These are phyloP conservation scores for Pagrus major DNA, from an alignment of 2,113 vertebrate genomes.

Conservation along the genomic window DNA sequence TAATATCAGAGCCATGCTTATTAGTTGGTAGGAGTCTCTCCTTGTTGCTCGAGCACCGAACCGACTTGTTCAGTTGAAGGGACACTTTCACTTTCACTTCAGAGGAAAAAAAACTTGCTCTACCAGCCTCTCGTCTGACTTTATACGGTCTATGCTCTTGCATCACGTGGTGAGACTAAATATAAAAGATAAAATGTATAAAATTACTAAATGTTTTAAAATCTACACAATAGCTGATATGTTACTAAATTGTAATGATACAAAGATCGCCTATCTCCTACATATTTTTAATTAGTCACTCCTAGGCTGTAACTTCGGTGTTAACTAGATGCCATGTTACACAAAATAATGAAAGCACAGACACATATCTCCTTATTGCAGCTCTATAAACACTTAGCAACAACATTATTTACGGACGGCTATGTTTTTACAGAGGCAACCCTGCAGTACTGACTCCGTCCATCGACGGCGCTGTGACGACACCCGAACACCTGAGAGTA, in stretches of 20 bases:
- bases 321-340: not conserved
- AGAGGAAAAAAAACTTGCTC: not conserved
- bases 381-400: too few relatives aligned
- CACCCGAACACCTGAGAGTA: rapidly evolving
- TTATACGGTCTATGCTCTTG: too few relatives aligned
- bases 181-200: too few relatives aligned
- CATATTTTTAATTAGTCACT: not conserved
- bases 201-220: too few relatives aligned
- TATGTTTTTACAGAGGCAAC: not conserved
- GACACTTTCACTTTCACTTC: constrained; percentile 83
- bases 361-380: not conserved
- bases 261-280: too few relatives aligned
- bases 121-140: not conserved
- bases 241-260: not conserved
- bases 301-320: too few relatives aligned
- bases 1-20: constrained; percentile 49
- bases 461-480: constrained; percentile 35
- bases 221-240: too few relatives aligned
- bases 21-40: not conserved
- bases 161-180: not conserved
- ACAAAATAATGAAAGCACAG: not conserved
- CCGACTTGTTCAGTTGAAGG: not conserved
- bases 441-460: not conserved
- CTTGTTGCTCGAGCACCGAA: not conserved
- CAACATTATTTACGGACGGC: not conserved